phyloP scores from a whole-genome alignment of 1,140 invertebrate genomes.

The Heliothis virescens region DNA sequence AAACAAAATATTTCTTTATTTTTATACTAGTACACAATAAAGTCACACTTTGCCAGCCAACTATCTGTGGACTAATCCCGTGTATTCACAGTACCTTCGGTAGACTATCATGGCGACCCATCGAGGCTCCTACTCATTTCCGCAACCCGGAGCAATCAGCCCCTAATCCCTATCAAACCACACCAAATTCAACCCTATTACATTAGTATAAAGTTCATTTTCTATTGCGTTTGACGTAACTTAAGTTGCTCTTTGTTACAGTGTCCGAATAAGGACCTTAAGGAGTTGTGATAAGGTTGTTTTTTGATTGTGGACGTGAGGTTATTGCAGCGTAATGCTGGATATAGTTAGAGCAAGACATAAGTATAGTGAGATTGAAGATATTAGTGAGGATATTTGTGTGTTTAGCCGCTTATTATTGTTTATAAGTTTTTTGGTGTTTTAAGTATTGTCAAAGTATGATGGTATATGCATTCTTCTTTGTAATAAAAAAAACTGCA shows the following conservation, averaged over 20 bases:
- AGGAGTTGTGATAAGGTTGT: neutral
- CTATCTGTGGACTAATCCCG: slow-evolving; percentile 26
- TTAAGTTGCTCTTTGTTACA: neutral
- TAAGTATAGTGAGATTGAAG: slow-evolving; percentile 39
- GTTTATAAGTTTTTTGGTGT: no score
- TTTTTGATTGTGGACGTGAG: neutral
- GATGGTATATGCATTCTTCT: neutral
- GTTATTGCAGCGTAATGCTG: slow-evolving; percentile 38
- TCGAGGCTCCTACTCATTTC: slow-evolving; percentile 49
- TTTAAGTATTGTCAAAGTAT: neutral
- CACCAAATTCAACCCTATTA: neutral
- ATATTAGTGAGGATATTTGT: slow-evolving; percentile 32
- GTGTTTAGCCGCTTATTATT: slow-evolving; percentile 23
- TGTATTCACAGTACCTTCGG: slow-evolving; percentile 7
- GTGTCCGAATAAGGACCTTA: slow-evolving; percentile 8
- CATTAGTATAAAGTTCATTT: neutral
- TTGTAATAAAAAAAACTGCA: no score
- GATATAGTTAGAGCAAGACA: neutral
- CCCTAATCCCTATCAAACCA: slow-evolving; percentile 27
- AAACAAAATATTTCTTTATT: no score
- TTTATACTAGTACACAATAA: neutral
- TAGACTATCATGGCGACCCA: slow-evolving; percentile 23
- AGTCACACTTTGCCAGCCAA: slow-evolving; percentile 4
- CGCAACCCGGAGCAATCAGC: slow-evolving; percentile 42
- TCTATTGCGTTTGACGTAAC: neutral